Evolutionary conservation across 1,140 invertebrate genomes (phyloP), one percentile per base, ranked within the genome.

Genomic region (Drosophila carrolli): DNA sequence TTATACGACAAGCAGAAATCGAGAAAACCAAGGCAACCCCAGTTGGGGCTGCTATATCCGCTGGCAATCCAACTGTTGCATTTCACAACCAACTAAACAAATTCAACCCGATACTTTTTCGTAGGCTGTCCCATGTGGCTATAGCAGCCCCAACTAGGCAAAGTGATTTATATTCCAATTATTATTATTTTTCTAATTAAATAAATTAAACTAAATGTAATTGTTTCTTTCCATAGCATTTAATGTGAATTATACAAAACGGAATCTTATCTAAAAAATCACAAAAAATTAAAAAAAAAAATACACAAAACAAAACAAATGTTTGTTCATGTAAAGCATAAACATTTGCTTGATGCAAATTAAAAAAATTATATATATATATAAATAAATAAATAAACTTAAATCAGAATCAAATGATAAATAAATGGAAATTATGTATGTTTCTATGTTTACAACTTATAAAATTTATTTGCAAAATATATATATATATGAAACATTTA

Each of bases 121-220:
- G 48, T 54, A 53, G 57, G 56, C 60, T 65, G 60, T 56, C 61
- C 60, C 48, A 41, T 16, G 48, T 54, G 59, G 65, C 60, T 75
- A 75, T 75, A 75, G 73, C 73, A 75, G 73, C 62, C 73, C 73
- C 54, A 59, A 75, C 73, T 75, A 58, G 54, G 72, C 81, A 88
- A 88, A 88, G 84, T 88, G 84, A 88, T 88, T 88, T 88, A 86
- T 86, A 88, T 88, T 88, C 83, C 84, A 88, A 88, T 88, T 88
- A 88, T 88, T 83, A 89, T 88, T 89, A 89, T 88, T 83, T 88
- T 88, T 89, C 77, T 83, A 89, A 83, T 71, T 80, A 83, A 88
- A 89, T 83, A 80, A 83, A 83, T 89, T 83, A 76, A 78, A 88
- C 62, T 75, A 54, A 75, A 75, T 75, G 73, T 75, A 75, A 75